phyloP scores from a whole-genome alignment of 30 jellyfish, hydroid and myxozoan species.

The Aurelia sp. region DNA sequence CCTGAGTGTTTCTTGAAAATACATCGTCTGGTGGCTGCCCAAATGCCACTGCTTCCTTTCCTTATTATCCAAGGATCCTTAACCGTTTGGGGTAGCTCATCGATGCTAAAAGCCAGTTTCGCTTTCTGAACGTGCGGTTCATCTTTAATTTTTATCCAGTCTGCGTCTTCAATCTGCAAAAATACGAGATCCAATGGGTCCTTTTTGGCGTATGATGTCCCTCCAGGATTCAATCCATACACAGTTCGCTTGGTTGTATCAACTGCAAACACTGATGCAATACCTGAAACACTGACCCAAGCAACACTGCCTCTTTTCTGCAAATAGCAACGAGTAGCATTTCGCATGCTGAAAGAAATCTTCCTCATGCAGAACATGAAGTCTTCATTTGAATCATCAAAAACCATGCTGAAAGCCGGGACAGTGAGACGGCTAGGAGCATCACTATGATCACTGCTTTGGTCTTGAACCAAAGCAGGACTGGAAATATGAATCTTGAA shows the following conservation, averaged over 20 bases:
- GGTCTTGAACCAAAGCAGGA: not conserved
- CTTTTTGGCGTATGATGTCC: not conserved
- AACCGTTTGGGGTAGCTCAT: not conserved
- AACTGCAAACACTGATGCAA: slow-evolving; percentile 16
- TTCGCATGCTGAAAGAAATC: not conserved
- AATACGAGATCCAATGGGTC: not conserved
- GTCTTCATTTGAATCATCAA: slow-evolving; percentile 31
- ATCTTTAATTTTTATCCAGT: slow-evolving; percentile 4
- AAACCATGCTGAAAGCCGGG: slow-evolving; percentile 28
- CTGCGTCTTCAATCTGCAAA: slow-evolving; percentile 16
- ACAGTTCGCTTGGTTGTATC: slow-evolving; percentile 20
- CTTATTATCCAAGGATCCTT: slow-evolving; percentile 1
- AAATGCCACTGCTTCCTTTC: not conserved
- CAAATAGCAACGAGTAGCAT: not conserved
- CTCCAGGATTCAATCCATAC: not conserved
- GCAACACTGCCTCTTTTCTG: not conserved
- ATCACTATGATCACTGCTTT: no score
- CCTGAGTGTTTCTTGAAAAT: not conserved
- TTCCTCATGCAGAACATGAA: slow-evolving; percentile 8
- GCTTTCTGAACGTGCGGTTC: slow-evolving; percentile 15
- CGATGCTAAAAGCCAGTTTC: not conserved
- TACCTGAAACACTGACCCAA: slow-evolving; percentile 20
- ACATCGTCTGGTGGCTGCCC: slow-evolving; percentile 30
- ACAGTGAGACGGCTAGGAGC: not conserved
- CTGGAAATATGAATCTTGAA: not conserved